Evolutionary conservation across 2,888 invertebrate species (phyloP).

Genomic region (Philopedon plagiatum): DNA sequence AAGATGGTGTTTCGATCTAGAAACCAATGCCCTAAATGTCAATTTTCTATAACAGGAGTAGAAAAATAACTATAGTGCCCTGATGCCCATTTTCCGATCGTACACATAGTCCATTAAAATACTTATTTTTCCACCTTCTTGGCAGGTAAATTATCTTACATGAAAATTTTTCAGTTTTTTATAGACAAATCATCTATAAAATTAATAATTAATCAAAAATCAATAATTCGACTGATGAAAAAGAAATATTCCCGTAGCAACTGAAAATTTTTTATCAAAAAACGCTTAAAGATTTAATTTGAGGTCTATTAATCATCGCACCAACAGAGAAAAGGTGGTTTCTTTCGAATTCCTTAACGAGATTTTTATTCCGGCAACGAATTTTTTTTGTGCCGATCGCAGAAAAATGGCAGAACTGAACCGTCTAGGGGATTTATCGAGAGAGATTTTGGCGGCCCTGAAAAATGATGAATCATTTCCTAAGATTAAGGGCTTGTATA

Average conservation of each 20-base stretch:
- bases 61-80: too few species aligned
- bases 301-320: constrained; percentile 8
- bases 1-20: too few species aligned
- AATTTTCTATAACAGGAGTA: too few species aligned
- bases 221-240: too few species aligned
- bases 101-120: too few species aligned
- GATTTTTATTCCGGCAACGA: constrained; percentile 1
- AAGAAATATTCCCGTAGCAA: not conserved
- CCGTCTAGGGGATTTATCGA: constrained; percentile 6
- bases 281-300: constrained; percentile 5
- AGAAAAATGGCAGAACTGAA: not conserved
- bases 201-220: too few species aligned
- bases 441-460: not conserved
- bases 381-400: constrained; percentile 13
- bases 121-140: too few species aligned
- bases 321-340: constrained; percentile 12
- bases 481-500: not conserved
- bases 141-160: too few species aligned
- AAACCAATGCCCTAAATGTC: too few species aligned
- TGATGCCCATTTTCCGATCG: too few species aligned
- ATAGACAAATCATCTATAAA: too few species aligned
- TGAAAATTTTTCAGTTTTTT: too few species aligned
- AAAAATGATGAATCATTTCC: constrained; percentile 4
- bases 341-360: constrained; percentile 5
- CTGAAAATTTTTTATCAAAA: not conserved